phyloP scores from a whole-genome alignment of 2,888 invertebrate species.

The Pyrochroa serraticornis region DNA sequence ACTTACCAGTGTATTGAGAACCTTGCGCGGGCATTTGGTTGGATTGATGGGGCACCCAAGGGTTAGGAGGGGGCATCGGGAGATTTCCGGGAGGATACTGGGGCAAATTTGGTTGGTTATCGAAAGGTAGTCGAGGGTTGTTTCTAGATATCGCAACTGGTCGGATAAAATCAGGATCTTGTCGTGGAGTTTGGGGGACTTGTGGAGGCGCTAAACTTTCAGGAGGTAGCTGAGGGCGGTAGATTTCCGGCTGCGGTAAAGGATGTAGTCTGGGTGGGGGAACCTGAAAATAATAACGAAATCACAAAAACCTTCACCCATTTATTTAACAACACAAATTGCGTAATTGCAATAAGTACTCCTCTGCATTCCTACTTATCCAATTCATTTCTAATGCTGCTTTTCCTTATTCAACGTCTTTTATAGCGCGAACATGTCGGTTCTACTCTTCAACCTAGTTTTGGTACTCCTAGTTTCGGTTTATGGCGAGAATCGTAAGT shows the following conservation, averaged over 20 bases:
- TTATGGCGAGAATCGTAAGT: too few species aligned
- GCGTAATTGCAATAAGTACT: too few species aligned
- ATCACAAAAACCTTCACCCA: slow-evolving; percentile 7
- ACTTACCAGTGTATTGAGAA: slow-evolving; percentile 48
- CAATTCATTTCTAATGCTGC: too few species aligned
- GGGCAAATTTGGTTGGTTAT: slow-evolving; percentile 6
- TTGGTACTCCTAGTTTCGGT: too few species aligned
- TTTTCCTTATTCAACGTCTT: too few species aligned
- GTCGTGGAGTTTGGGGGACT: slow-evolving; percentile 9
- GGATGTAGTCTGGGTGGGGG: slow-evolving; percentile 20
- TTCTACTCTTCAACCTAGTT: too few species aligned
- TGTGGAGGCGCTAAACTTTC: slow-evolving; percentile 14
- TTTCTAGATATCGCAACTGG: slow-evolving; percentile 20
- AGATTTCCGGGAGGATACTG: slow-evolving; percentile 9
- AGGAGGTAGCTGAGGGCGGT: slow-evolving; percentile 18
- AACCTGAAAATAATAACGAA: slow-evolving; percentile 23
- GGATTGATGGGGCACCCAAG: slow-evolving; percentile 48
- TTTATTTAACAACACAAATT: not conserved
- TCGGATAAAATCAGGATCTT: slow-evolving; percentile 32
- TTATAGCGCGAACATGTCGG: too few species aligned
- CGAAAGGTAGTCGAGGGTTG: slow-evolving; percentile 9
- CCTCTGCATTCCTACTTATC: too few species aligned
- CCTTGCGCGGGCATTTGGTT: slow-evolving; percentile 48
- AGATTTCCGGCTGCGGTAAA: slow-evolving; percentile 20
- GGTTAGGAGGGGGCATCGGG: slow-evolving; percentile 30